Base-by-base conservation (phyloP, 2,797 vertebrate species). In the Tenualosa ilisha region DNA sequence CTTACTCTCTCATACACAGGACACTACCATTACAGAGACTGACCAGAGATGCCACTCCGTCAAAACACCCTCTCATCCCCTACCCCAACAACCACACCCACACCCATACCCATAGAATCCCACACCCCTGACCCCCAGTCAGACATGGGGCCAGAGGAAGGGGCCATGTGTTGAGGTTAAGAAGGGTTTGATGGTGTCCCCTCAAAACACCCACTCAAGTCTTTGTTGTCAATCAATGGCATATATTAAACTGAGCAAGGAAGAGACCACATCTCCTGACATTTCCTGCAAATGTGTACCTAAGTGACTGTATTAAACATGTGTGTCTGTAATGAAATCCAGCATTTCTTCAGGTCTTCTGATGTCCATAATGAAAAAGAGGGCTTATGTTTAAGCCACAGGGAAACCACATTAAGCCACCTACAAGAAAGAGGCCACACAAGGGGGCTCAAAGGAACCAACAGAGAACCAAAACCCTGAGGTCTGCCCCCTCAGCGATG, bases 21-120 rank as follows among this genome's bases (percentile, higher is more conserved):
- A 81, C 51, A 84, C 84, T 86, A 81, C 82, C 79, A 31, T 75
- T 68, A 56, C 72, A 65, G 24, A 65, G 11, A 61, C 6, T 17
- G 17, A 59, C 20, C 56, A 59, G 59, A 61, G 59, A 61, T n/a
- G n/a, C 22, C 63, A 37, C 63, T 65, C n/a, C n/a, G n/a, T 65
- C 61, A 31, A 31, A 31, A 63, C 22, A 31, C 12, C 31, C 24
- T 12, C 8, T 15, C 24, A 31, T 11, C 50, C 50, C 50, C 50
- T 7, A 68, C 24, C 37, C 24, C 37, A 11, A 68, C 24, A 31
- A 9, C 13, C 24, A 68, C 24, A 68, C 24, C 37, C 24, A 68
- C 24, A 68, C 26, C 37, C 26, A 72, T 12, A 72, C 26, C 37
- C 26, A 72, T 12, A 72, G 8, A 26, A 2, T 3, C 24, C 0